phyloP scores from a whole-genome alignment of 2,888 invertebrate species.

The Machimus atricapillus region DNA sequence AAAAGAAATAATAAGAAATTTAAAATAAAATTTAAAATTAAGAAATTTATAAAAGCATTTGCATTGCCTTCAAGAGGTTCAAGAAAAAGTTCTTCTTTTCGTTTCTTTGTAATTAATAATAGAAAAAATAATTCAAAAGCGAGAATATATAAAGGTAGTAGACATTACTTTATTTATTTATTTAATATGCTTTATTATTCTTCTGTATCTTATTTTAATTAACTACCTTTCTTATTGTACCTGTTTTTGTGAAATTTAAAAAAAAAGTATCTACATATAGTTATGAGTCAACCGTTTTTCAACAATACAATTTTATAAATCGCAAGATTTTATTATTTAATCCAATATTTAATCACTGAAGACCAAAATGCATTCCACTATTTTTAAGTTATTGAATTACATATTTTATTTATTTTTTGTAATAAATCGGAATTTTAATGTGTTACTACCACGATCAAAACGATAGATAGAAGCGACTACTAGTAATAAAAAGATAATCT shows the following conservation, averaged over 20 bases:
- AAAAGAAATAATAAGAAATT: not conserved
- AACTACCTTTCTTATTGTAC: not conserved
- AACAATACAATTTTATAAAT: too few relatives aligned
- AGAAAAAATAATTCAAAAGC: not conserved
- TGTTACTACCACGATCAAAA: too few relatives aligned
- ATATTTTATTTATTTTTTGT: not conserved
- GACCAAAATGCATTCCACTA: not conserved
- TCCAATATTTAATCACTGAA: not conserved
- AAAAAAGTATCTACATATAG: too few relatives aligned
- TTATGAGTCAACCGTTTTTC: too few relatives aligned
- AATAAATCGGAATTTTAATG: not conserved
- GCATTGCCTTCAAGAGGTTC: constrained; percentile 29
- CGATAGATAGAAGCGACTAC: too few relatives aligned
- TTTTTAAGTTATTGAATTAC: not conserved
- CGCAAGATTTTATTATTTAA: too few relatives aligned
- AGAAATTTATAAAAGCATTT: constrained; percentile 17
- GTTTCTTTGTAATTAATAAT: not conserved
- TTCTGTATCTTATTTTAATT: not conserved
- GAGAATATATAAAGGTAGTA: constrained; percentile 5
- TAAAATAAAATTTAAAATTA: not conserved
- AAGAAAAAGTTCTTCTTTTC: not conserved
- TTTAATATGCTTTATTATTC: not conserved
- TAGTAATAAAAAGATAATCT: not conserved
- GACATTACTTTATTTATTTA: not conserved
- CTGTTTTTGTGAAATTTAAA: not conserved